These are phyloP conservation scores for Anoura caudifer DNA, from an alignment of 2,113 vertebrate genomes.

Conservation along the genomic window DNA sequence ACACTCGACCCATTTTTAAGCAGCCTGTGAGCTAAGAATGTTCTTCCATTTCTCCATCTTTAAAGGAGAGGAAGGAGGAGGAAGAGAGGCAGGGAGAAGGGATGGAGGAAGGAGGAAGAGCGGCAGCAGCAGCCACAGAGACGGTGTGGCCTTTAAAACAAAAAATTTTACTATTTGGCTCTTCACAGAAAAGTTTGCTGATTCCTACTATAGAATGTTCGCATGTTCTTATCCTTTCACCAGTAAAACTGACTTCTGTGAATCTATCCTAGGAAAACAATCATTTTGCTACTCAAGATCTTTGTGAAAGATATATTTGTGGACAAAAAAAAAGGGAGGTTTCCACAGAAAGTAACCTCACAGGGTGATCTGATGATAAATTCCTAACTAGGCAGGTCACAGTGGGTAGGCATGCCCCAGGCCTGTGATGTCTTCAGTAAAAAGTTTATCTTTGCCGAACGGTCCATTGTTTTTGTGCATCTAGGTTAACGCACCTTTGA, in stretches of 20 bases:
- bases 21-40: background rate
- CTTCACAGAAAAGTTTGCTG: background rate
- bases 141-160: background rate
- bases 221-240: background rate
- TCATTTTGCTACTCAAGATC: background rate
- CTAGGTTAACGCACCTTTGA: background rate
- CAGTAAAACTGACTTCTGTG: background rate
- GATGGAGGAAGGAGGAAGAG: background rate
- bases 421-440: background rate
- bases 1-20: background rate
- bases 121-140: background rate
- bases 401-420: background rate
- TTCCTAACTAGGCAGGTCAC: background rate
- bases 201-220: background rate
- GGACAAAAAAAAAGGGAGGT: background rate
- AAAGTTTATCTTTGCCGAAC: background rate
- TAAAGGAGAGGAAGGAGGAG: background rate
- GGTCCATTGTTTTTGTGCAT: background rate
- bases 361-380: background rate
- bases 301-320: background rate
- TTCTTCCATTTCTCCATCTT: background rate
- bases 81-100: background rate
- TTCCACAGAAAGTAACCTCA: background rate
- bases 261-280: conserved; percentile 2
- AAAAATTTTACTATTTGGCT: background rate